Evolutionary conservation across 1,140 invertebrate genomes (phyloP).

Genomic region (Cyclargus thomasi): DNA sequence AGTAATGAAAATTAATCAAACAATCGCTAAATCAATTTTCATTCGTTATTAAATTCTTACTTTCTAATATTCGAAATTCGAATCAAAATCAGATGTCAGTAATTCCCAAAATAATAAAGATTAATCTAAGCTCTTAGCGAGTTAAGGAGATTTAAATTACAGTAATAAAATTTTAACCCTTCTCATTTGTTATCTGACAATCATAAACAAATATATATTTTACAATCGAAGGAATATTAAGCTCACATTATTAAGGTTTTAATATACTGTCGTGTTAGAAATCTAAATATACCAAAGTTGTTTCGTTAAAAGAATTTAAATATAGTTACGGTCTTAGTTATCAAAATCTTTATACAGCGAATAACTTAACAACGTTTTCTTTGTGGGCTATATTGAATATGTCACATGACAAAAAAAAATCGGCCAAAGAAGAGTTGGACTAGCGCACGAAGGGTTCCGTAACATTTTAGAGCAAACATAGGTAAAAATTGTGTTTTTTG

Average conservation of each 20-base stretch:
- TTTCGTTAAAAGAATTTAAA: no score
- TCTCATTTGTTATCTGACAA: constrained; percentile 28
- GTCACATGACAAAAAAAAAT: no score
- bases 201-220: constrained; percentile 23
- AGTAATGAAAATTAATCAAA: neutral
- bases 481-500: no score
- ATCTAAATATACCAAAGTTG: no score
- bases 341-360: no score
- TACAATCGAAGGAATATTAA: neutral
- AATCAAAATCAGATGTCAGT: constrained; percentile 1
- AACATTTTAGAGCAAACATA: no score
- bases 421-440: no score
- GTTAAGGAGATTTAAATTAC: constrained; percentile 21
- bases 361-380: no score
- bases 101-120: constrained; percentile 14
- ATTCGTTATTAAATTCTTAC: constrained; percentile 8
- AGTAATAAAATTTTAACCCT: constrained; percentile 27
- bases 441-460: no score
- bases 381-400: no score
- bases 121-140: constrained; percentile 16
- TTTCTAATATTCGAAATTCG: constrained; percentile 3
- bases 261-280: no score
- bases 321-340: no score
- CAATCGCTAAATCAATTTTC: neutral
- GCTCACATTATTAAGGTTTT: neutral